Evolutionary conservation across 2,888 invertebrate species (phyloP), one percentile per base, ranked within the genome.

Genomic region (Bellardia bayeri): DNA sequence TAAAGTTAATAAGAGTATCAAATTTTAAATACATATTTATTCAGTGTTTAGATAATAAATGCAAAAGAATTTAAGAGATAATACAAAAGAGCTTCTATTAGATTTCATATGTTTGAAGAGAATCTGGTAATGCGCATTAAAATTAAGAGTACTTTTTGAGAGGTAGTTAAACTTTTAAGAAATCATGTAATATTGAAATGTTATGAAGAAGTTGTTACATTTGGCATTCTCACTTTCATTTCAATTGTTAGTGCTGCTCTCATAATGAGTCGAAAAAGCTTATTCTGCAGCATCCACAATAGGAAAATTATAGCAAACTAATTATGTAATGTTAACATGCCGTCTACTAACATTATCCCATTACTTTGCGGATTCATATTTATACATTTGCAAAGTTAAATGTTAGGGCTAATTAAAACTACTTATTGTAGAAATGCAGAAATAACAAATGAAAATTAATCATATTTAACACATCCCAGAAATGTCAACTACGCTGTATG

Each of bases 221-320:
- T 45, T 11, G 3, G 3, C 45, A 13, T 45, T 45, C 13, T 13
- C 13, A 3, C 4, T 4, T 45, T 13, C 13, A 45, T 2, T 13
- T 11, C 9, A 45, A 13, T 45, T 45, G 8, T 45, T 45, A 42
- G 4, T 42, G 11, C 16, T 23, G 23, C 66, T 66, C 66, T 23
- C 11, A 45, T 5, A 42, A 13, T 23, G 30, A 42, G 14, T 16
- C 51, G 33, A 3, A 45, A 37, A 69, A 69, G 33, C 51, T 51
- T 14, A 45, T 16, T 61, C 54, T 51, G n/a, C 66, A 82, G 74
- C 42, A 58, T 74, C 66, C 74, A 66, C 64, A 82, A 33, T 14
- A 8, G 45, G 9, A 63, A 54, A 54, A 66, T 74, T 74, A 71
- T 82, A 74, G 64, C 42, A 74, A 63, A 64, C 8, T 8, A 51